Evolutionary conservation across 2,113 vertebrate species (phyloP), one percentile per base, ranked within the genome.

Genomic region (Calyptomena viridis): DNA sequence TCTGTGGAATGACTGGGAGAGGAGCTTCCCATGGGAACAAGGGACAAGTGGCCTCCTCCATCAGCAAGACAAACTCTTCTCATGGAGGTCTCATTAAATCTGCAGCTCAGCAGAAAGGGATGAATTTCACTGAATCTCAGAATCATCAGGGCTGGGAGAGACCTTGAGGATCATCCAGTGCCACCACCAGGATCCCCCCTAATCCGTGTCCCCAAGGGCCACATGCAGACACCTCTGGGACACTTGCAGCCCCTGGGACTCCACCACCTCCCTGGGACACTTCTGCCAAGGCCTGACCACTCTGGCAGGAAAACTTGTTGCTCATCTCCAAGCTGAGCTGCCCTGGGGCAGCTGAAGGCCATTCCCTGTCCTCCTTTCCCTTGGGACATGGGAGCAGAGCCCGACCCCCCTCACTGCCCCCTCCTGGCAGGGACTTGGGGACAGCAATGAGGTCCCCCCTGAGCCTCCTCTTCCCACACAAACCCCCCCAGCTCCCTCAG

Each of bases 141-240:
- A 44, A 58, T 19, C 4, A 40, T 0, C 40, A 18, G 1, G 35
- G 49, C 1, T 2, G 31, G 31, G 8, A 58, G 42, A 4, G 4
- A 1, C 21, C 17, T 1, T 0, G 35, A 31, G 35, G 76, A 22
- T 1, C 67, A 3, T 0, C 59, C 75, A 88, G 35, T 31, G 8
- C 66, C 75, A 52, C 4, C 56, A 56, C 5, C 71, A 74, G 5
- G 7, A 25, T 1, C 53, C 8, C 31, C n/a, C 81, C 31, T 22
- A 44, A 12, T 40, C 11, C 44, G 30, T 37, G 33, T 33, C 73
- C 74, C 73, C 84, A 44, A 11, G 55, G 58, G 63, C 18, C 73
- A 86, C 84, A 55, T 8, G n/a, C 69, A 64, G 62, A 46, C 63
- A 28, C 17, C 64, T 68, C 27, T 35, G 35, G 63, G 35, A 3